Evolutionary conservation across 2,888 invertebrate species (phyloP).

Genomic region (Aricia artaxerxes): DNA sequence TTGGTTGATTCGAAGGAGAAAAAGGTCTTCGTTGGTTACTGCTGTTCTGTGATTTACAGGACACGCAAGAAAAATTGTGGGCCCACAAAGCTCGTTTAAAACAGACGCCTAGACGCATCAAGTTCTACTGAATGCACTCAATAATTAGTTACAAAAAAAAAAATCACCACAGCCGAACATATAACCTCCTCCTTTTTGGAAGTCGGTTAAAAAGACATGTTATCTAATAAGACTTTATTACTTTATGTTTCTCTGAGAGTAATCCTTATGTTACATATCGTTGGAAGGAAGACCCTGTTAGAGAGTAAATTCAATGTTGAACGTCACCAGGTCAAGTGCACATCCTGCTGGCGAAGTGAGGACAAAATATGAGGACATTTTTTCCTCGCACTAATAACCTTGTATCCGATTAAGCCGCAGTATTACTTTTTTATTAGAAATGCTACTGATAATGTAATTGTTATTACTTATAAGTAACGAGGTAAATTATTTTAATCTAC

Average conservation of each 20-base stretch:
- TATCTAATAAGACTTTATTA: too few species aligned
- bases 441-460: too few species aligned
- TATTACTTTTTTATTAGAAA: background rate
- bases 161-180: too few species aligned
- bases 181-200: too few species aligned
- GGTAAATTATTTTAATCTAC: background rate
- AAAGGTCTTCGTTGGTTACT: background rate
- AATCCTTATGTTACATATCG: too few species aligned
- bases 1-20: too few species aligned
- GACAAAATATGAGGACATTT: constrained; percentile 9
- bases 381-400: constrained; percentile 7
- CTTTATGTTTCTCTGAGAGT: too few species aligned
- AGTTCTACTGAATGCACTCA: too few species aligned
- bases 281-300: too few species aligned
- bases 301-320: background rate
- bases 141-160: too few species aligned
- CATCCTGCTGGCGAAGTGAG: constrained; percentile 18
- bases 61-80: background rate
- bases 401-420: background rate
- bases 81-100: background rate
- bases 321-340: constrained; percentile 12
- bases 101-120: background rate
- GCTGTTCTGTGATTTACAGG: background rate
- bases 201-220: too few species aligned
- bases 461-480: too few species aligned